phyloP scores from a whole-genome alignment of 2,113 vertebrate genomes.

The Dipodomys spectabilis region DNA sequence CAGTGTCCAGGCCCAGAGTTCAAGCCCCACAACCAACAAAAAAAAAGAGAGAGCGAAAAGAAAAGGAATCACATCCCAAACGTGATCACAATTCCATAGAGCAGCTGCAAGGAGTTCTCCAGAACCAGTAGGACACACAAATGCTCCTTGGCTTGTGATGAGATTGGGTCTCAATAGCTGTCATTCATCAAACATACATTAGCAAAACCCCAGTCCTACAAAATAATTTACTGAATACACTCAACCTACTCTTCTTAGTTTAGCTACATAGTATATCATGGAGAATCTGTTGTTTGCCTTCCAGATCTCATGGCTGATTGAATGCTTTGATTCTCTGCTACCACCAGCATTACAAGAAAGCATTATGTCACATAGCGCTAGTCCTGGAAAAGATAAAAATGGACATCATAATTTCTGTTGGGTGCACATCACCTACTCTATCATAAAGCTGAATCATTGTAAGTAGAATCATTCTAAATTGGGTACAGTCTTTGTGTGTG shows the following conservation, averaged over 20 bases:
- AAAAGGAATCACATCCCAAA: background rate
- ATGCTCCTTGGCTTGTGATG: background rate
- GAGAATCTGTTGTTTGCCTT: background rate
- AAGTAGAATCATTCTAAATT: background rate
- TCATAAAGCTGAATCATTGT: background rate
- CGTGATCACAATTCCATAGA: background rate
- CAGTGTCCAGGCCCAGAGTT: no score
- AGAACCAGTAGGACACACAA: background rate
- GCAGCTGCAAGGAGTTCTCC: background rate
- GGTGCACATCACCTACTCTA: background rate
- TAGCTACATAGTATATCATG: background rate
- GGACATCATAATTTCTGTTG: background rate
- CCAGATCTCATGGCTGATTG: no score
- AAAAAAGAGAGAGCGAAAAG: no score
- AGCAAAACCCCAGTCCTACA: background rate
- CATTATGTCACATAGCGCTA: background rate
- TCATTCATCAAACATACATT: background rate
- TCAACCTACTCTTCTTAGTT: background rate
- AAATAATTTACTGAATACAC: background rate
- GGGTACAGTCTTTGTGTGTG: background rate
- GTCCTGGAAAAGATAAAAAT: background rate
- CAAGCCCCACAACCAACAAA: no score
- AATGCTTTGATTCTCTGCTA: background rate
- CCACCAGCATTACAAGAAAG: background rate
- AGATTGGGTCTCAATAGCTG: background rate